Base-by-base conservation (phyloP, 2,797 vertebrate species). In the Gymnoscopelus braueri region DNA sequence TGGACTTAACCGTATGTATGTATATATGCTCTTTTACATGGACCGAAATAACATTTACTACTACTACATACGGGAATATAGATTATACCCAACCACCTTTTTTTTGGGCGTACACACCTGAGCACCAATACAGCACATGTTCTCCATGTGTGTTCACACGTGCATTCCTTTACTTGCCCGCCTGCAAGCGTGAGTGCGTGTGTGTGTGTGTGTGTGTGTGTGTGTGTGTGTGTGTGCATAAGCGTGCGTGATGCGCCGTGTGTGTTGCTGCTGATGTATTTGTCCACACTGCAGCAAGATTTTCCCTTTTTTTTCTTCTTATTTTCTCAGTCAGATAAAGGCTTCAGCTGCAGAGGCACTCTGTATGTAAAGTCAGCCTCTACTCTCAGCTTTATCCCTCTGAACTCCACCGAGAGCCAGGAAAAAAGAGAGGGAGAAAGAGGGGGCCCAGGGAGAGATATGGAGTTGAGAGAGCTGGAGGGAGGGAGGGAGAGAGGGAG, bases 331-430 rank as follows among this genome's bases (percentile, higher is more conserved):
- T 35, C 32, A 35, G 32, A 35, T 35, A 35, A 35, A 35, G 32
- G 32, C 32, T 35, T 35, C 32, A 35, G 65, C 50, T 72, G 68
- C 57, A 60, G 54, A 81, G 64, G 64, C 63, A 67, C 73, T 58
- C 74, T 57, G 48, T 32, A 62, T 49, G 48, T 80, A 53, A 69
- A 78, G 80, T 77, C 74, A 79, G 78, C 61, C 59, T 67, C 67
- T 81, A 68, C 24, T 47, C 52, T 72, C 65, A 55, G 56, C 67
- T 44, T 15, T 53, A n/a, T 63, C 57, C 39, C 32, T 35, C 32
- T 35, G 32, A 35, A 35, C 32, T 35, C 32, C 32, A 35, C 5
- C 14, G 29, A 65, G 57, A 78, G 80, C 50, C 32, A 63, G 54
- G 7, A 60, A 56, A 32, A 39, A 12, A 63, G 62, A 71, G 26